Evolutionary conservation across 2,888 invertebrate genomes (phyloP), one percentile per base, ranked within the genome.

Genomic region (Drosophila greeni): DNA sequence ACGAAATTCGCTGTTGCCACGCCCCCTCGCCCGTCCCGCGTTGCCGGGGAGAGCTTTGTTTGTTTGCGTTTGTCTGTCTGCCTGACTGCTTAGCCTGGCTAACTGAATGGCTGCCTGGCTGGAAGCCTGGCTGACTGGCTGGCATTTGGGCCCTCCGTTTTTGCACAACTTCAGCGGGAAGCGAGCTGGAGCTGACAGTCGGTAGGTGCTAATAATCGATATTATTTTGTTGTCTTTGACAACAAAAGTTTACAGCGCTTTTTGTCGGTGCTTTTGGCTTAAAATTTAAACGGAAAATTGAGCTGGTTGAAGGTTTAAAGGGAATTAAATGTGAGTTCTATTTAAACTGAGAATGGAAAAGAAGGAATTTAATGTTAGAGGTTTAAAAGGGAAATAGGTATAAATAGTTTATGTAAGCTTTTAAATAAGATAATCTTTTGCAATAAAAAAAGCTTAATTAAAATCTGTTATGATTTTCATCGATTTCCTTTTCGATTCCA

Each of bases 171-270:
- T 59, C 65, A 4, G 33, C 16, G 61, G 40, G 60, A 12, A 47
- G 60, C 45, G 26, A 51, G 51, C 64, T 67, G 58, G 37, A 40
- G 42, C 61, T 71, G 70, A 47, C 69, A 54, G 52, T 42, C 60
- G 33, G 26, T 66, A 68, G 66, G 75, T 75, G 76, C 71, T 79
- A 76, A 84, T 81, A 81, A 81, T 81, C 82, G 81, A 81, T 81
- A 82, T 82, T 79, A 81, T 84, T 82, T 72, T 84, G 75, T 84
- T 81, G 80, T 76, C 68, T 55, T 62, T 72, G 53, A 68, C 73
- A 84, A 70, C 65, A 62, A 73, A 76, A 72, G 64, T 82, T 82
- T 79, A 76, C 66, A 79, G 53, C 69, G 58, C 67, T 70, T 75
- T 74, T 78, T 66, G 43, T 62, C 57, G 40, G 42, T 42, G 61